Percentiles rank a stretch among this genome's conserved stretches.
These are phyloP conservation scores for Pseudopodoces humilis DNA, from an alignment of 2,113 vertebrate species.

Conservation along the genomic window DNA sequence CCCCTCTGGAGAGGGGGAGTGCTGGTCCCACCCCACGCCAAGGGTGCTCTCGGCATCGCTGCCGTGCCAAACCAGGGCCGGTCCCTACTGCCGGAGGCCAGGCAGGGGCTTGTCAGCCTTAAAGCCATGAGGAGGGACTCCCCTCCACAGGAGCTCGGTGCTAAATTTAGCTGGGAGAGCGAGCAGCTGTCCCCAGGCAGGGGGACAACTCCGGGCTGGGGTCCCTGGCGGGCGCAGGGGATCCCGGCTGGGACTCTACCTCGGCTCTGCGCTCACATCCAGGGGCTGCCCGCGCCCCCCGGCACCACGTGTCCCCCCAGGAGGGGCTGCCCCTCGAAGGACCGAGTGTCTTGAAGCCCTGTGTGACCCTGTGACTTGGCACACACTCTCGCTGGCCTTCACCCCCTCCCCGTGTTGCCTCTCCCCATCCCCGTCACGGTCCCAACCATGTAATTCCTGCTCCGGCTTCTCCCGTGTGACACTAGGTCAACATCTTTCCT, in stretches of 20 bases:
- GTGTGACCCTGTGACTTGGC: conserved; percentile 7
- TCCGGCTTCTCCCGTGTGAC: conserved; percentile 47
- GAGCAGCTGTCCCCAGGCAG: not conserved
- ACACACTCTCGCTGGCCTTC: not conserved
- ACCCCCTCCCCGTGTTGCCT: not conserved
- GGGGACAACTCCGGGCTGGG: not conserved
- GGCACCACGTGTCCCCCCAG: not conserved
- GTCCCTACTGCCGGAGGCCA: not conserved
- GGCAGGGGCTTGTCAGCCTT: conserved; percentile 49
- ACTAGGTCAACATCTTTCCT: conserved; percentile 35
- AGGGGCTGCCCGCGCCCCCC: not conserved
- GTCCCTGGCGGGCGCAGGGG: not conserved
- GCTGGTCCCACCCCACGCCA: not conserved
- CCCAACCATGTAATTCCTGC: not conserved
- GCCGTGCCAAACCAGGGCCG: not conserved
- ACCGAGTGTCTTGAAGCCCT: conserved; percentile 27
- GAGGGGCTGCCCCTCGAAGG: not conserved
- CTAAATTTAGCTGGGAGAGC: conserved; percentile 49
- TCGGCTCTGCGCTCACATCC: conserved; percentile 19
- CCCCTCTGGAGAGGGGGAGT: not conserved
- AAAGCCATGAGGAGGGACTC: not conserved
- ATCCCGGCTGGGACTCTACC: not conserved
- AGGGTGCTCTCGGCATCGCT: not conserved
- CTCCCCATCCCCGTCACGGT: not conserved
- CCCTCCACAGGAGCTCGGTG: conserved; percentile 59